Evolutionary conservation across 2,888 invertebrate species (phyloP).

Genomic region (Allolobophora icterica): DNA sequence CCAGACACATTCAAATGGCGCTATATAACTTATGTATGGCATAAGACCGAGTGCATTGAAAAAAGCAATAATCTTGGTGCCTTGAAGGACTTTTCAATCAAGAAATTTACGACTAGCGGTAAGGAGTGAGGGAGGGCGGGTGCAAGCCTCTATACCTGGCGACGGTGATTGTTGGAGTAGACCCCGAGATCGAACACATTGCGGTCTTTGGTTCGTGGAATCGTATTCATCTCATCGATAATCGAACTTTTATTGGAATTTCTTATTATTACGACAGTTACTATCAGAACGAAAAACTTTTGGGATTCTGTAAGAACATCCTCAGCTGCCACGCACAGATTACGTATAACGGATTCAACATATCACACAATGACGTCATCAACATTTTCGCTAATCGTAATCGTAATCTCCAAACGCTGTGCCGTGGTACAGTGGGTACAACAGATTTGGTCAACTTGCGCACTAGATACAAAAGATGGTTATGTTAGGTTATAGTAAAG

Average conservation of each 20-base stretch:
- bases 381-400: background rate
- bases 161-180: conserved; percentile 9
- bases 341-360: background rate
- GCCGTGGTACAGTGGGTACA: background rate
- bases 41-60: too few species aligned
- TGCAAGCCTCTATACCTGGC: background rate
- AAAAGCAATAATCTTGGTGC: too few species aligned
- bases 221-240: background rate
- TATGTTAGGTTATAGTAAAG: too few species aligned
- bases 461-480: too few species aligned
- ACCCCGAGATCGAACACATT: background rate
- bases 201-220: background rate
- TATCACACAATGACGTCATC: background rate
- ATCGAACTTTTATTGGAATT: background rate
- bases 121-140: background rate
- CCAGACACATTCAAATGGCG: too few species aligned
- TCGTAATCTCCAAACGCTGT: too few species aligned
- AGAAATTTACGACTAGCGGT: background rate
- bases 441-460: too few species aligned
- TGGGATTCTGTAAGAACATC: background rate
- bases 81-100: too few species aligned
- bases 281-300: background rate
- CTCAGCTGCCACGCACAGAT: background rate
- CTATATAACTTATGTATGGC: too few species aligned
- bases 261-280: background rate